Percentiles rank a stretch among this genome's conserved stretches.
Evolutionary conservation across 2,797 vertebrate species (phyloP).

Genomic region (Pseudotriccus pelzelni): DNA sequence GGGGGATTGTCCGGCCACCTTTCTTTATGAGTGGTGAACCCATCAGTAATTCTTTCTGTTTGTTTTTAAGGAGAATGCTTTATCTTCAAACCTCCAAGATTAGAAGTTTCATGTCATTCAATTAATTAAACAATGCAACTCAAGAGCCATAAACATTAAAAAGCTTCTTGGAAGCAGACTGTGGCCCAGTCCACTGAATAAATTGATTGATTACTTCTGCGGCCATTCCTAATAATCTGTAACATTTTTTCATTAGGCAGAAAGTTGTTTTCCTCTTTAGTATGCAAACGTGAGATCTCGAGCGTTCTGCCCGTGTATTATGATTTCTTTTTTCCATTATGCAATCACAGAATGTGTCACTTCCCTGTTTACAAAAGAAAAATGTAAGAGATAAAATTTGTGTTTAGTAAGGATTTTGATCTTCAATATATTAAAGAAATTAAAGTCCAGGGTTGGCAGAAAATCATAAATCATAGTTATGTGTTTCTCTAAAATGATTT

Average conservation of each 20-base stretch:
- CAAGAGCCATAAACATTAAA: slow-evolving; percentile 38
- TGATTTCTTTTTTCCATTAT: slow-evolving; percentile 52
- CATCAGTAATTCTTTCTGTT: slow-evolving; percentile 31
- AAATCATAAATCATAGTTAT: slow-evolving; percentile 71
- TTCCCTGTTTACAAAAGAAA: slow-evolving; percentile 54
- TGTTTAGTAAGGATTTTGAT: slow-evolving; percentile 69
- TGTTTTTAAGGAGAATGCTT: slow-evolving; percentile 28
- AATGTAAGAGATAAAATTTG: slow-evolving; percentile 64
- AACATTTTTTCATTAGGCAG: slow-evolving; percentile 70
- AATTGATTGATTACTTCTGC: slow-evolving; percentile 63
- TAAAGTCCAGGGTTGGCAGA: slow-evolving; percentile 55
- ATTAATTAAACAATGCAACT: slow-evolving; percentile 57
- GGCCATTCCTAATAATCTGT: slow-evolving; percentile 67
- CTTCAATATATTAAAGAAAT: slow-evolving; percentile 57
- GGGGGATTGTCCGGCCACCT: slow-evolving; percentile 15
- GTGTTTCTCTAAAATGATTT: slow-evolving; percentile 58
- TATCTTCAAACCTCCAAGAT: slow-evolving; percentile 37
- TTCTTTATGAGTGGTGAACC: slow-evolving; percentile 36
- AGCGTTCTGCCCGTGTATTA: slow-evolving; percentile 43
- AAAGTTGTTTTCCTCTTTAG: slow-evolving; percentile 69
- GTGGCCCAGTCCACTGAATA: slow-evolving; percentile 41
- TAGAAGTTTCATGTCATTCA: background rate
- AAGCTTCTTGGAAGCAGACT: slow-evolving; percentile 55
- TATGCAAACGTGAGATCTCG: slow-evolving; percentile 43
- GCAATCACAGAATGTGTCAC: slow-evolving; percentile 46